Base-by-base conservation (phyloP, 1,140 invertebrate species). In the Drosophila aff. region DNA sequence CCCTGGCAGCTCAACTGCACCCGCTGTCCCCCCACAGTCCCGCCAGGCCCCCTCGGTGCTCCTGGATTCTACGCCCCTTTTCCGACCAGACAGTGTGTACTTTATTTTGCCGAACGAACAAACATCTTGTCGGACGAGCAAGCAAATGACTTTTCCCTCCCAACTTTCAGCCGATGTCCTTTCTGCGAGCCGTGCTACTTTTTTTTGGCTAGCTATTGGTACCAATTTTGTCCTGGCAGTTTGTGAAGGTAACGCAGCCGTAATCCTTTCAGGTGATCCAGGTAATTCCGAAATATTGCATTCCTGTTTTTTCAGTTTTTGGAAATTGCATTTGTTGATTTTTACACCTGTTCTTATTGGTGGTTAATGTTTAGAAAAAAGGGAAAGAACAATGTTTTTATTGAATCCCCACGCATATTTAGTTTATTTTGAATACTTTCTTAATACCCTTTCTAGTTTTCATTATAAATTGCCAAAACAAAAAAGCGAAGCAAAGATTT, bases 41-140 rank as follows among this genome's bases (percentile, higher is more conserved):
- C 62, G 62, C 67, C 16, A n/a, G 57, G 52, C 75, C 75, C 36
- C 26, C 26, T 43, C 31, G 23, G 13, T 6, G 18, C 63, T 36
- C 38, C 63, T 46, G 18, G 18, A 55, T 23, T 55, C 53, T 55
- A 55, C 36, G 44, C 31, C 47, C 46, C 60, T 50, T 58, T 16
- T 21, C 41, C 33, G 55, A 76, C 57, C 67, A 73, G 74, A 65
- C 75, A 79, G 77, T 79, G 85, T 90, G 85, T 90, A 91, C 85
- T 91, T 92, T 91, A 92, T 92, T 91, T 90, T 86, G 80, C 84
- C 84, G 81, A 91, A 91, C 89, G 89, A 89, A 91, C 89, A 91
- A 91, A 91, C 89, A 91, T 91, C 89, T 91, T 91, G 89, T 91
- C 80, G 81, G 79, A 91, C 90, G 83, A 91, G 90, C 68, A 79